Conservation (phyloP, 2,797 vertebrate species). For the Anomalospiza imberbis region DNA sequence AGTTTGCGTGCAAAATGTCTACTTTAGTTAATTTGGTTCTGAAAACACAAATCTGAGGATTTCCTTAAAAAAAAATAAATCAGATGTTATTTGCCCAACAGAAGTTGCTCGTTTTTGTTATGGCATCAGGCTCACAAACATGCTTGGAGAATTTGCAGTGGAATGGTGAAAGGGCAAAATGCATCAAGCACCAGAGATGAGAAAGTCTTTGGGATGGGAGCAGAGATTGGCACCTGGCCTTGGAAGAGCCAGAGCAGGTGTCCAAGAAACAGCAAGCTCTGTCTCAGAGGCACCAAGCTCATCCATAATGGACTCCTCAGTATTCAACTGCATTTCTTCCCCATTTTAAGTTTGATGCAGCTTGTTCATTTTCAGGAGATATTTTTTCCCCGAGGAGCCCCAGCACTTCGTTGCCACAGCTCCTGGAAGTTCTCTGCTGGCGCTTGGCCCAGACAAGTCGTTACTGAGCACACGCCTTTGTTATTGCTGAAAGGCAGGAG, state of each 20-base stretch:
- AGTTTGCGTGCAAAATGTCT: neutral
- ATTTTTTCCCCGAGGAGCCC: constrained; percentile 15
- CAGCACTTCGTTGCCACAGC: neutral
- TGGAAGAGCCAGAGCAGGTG: neutral
- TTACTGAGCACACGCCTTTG: neutral
- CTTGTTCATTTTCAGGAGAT: constrained; percentile 8
- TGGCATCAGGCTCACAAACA: neutral
- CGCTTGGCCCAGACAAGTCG: neutral
- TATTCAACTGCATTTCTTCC: neutral
- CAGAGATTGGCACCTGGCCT: neutral
- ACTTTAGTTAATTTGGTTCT: neutral
- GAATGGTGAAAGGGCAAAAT: neutral
- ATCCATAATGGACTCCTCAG: neutral
- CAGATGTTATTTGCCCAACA: neutral
- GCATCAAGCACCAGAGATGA: neutral
- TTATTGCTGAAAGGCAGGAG: neutral
- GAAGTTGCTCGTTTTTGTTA: neutral
- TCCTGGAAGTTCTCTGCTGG: constrained; percentile 32
- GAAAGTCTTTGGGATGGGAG: neutral
- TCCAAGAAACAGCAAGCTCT: neutral
- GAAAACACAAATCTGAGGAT: neutral
- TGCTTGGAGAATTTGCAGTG: neutral
- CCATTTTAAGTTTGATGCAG: neutral
- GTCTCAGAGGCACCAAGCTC: neutral
- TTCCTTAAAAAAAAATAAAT: neutral